Base-by-base conservation (phyloP, 2,113 vertebrate genomes). In the Psittacula cyanocephala region DNA sequence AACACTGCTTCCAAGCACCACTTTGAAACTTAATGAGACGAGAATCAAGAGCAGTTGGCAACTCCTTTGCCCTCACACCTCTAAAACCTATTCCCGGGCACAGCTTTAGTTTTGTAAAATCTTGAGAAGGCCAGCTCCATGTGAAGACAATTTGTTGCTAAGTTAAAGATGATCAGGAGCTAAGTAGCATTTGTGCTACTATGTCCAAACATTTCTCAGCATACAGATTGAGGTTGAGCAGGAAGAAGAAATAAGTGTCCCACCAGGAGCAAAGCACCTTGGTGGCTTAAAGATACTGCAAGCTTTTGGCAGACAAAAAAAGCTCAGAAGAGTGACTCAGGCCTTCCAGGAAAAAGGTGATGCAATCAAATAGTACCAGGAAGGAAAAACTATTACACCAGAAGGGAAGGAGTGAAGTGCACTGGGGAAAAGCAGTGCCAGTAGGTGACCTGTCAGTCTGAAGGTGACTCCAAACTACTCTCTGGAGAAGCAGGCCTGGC, bases 171-270 rank as follows among this genome's bases (percentile, higher is more conserved):
- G 1, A 88, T 47, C 24, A 57, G 44, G 81, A 65, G 35, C 29
- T 15, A 88, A 94, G 37, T 2, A 37, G 50, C 28, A n/a, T 50
- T 65, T 0, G 0, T 29, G 52, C 15, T 75, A 33, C 79, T 71
- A 78, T 63, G 62, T 59, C n/a, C 17, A 68, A 88, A 23, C 27
- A 25, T 35, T 43, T 35, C 41, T 47, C 59, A 74, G n/a, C 41
- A 7, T 20, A 60, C 17, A 37, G 18, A 65, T 16, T 0, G 3
- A 80, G 19, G 68, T 0, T 70, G 49, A 70, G n/a, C 3, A 1
- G 10, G 20, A 47, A 57, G 41, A 15, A 59, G 25, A 83, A 41
- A 43, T 3, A 64, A 64, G 37, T 10, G 15, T n/a, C 35, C 64
- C 29, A n/a, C 37, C 31, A 74, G 37, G 6, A 70, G 29, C 55